A percentile compares a stretch with the other conserved stretches of the same genome.
phyloP scores from a whole-genome alignment of 2,888 invertebrate species.

The Xestobium rufovillosum region DNA sequence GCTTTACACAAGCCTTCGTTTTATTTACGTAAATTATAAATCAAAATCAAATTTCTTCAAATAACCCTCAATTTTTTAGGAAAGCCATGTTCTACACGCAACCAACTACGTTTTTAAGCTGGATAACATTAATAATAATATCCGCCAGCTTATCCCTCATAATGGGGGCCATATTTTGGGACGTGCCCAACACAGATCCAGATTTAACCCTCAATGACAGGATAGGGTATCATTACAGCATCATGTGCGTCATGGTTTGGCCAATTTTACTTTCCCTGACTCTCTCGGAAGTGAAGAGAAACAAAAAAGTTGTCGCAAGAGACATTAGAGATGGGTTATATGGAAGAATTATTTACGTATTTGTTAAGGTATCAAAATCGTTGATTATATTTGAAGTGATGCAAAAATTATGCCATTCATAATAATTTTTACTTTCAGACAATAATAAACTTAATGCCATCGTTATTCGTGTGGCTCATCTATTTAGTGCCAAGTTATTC shows the following conservation, averaged over 20 bases:
- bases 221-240: conserved; percentile 79
- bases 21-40: conserved; percentile 50
- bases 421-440: conserved; percentile 50
- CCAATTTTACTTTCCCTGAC: conserved; percentile 64
- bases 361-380: conserved; percentile 64
- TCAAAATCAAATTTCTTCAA: conserved; percentile 4
- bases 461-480: conserved; percentile 72
- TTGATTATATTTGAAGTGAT: conserved; percentile 23
- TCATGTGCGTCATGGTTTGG: conserved; percentile 71
- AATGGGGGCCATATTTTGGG: conserved; percentile 85
- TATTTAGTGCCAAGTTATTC: conserved; percentile 83
- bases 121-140: conserved; percentile 69
- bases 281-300: conserved; percentile 49
- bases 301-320: conserved; percentile 61
- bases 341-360: conserved; percentile 67
- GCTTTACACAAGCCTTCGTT: conserved; percentile 64
- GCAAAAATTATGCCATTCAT: conserved; percentile 4
- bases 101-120: conserved; percentile 72
- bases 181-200: conserved; percentile 69
- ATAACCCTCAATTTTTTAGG: conserved; percentile 36
- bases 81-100: conserved; percentile 73
- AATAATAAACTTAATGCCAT: conserved; percentile 69
- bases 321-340: conserved; percentile 78
- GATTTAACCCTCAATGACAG: conserved; percentile 69
- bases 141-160: conserved; percentile 76